Evolutionary conservation across 2,113 vertebrate genomes (phyloP).

Genomic region (Otolemur garnettii): DNA sequence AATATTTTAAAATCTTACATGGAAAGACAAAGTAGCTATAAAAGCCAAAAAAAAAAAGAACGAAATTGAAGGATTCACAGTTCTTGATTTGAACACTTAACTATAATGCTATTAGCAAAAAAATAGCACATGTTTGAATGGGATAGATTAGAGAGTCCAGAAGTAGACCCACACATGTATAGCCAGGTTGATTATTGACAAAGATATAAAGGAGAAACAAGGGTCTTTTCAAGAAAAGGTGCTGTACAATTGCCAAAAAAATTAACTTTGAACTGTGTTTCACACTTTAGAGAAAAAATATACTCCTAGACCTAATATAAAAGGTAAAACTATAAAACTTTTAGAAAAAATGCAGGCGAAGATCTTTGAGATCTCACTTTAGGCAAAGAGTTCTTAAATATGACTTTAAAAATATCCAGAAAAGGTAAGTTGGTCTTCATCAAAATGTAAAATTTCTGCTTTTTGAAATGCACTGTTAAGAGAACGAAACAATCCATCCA

Average conservation of each 20-base stretch:
- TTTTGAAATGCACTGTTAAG: background rate
- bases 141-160: background rate
- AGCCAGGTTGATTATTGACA: background rate
- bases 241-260: background rate
- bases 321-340: background rate
- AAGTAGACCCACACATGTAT: background rate
- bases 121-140: background rate
- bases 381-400: background rate
- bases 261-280: background rate
- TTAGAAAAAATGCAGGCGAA: background rate
- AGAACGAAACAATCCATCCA: background rate
- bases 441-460: background rate
- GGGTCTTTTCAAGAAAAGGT: background rate
- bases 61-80: background rate
- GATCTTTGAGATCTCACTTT: slow-evolving; percentile 10
- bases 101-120: background rate
- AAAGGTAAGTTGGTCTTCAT: background rate
- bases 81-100: background rate
- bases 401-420: background rate
- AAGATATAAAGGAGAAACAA: background rate
- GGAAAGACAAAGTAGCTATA: background rate
- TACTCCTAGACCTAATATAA: background rate
- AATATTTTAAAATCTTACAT: background rate
- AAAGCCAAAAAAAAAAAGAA: background rate
- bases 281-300: background rate